Base-by-base conservation (phyloP, 2,797 vertebrate genomes). In the Brachyrhaphis roseni region DNA sequence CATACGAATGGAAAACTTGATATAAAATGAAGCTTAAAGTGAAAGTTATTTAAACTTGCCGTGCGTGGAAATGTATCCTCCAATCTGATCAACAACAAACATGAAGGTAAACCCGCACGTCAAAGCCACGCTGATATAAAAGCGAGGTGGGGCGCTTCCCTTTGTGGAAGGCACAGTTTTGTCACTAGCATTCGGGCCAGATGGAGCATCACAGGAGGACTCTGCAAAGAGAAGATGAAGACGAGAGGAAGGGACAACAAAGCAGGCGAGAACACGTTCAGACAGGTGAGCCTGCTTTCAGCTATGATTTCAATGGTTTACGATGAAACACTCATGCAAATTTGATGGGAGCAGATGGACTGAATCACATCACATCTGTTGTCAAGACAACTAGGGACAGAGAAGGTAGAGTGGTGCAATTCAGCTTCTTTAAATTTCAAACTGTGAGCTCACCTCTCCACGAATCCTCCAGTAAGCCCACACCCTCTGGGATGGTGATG, bases 61-160 rank as follows among this genome's bases (percentile, higher is more conserved):
- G 0, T 78, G 91, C 31, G 68, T 80, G 36, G 94, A 95, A 49
- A 90, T 90, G 88, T 94, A 96, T 82, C 85, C 91, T 74, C 89
- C 91, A 2, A 96, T 91, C 91, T 97, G 96, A 87, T 97, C 96
- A 31, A 96, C 95, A 3, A 95, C 85, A 85, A 97, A 97, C 96
- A 97, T 97, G 55, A 97, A 93, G 53, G 86, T 94, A 88, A 97
- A 97, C 1, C 96, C 96, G 0, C 93, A 81, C 0, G 96, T 95
- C 31, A 97, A 84, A 74, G 95, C 90, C 59, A 95, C 31, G 4
- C 96, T 96, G 0, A 96, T 96, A 71, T 95, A 84, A 83, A 96
- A 91, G 6, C 92, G 93, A 31, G 95, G 88, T 1, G 95, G 89
- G 15, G 59, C 62, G 28, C 85, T 82, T 62, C 72, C 80, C 28